Conservation (phyloP, 1,140 invertebrate genomes). For the Gonioctena quinquepunctata region DNA sequence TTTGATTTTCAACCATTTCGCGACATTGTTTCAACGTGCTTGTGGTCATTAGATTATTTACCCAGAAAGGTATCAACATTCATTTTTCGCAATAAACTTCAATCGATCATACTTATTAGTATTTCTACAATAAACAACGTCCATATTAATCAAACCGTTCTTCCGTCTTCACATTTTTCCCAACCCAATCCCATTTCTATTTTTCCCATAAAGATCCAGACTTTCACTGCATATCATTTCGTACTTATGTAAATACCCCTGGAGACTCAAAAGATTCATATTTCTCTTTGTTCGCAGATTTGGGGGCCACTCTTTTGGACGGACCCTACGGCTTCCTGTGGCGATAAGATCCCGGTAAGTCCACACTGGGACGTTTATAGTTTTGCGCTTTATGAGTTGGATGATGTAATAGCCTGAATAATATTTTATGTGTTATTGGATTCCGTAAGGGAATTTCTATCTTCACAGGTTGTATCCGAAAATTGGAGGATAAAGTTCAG, state of each 20-base stretch:
- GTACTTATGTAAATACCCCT: constrained; percentile 8
- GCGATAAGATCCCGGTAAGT: neutral
- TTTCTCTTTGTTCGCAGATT: constrained; percentile 13
- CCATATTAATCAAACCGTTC: neutral
- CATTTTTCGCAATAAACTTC: too few species aligned
- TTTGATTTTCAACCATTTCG: too few species aligned
- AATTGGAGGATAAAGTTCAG: too few species aligned
- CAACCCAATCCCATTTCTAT: neutral
- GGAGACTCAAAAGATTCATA: neutral
- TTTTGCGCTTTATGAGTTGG: neutral
- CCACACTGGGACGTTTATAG: neutral
- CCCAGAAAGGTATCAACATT: too few species aligned
- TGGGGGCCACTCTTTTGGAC: neutral
- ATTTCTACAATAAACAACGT: neutral
- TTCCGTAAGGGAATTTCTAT: too few species aligned
- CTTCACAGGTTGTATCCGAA: too few species aligned
- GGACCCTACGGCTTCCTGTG: neutral
- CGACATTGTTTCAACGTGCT: too few species aligned
- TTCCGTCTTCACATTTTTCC: neutral
- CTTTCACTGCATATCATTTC: neutral
- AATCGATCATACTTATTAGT: too few species aligned
- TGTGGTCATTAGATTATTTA: too few species aligned
- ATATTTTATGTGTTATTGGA: too few species aligned
- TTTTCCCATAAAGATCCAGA: constrained; percentile 5
- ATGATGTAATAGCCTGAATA: too few species aligned